These are phyloP conservation scores for Molothrus aeneus DNA, from an alignment of 2,797 vertebrate genomes.

Conservation along the genomic window DNA sequence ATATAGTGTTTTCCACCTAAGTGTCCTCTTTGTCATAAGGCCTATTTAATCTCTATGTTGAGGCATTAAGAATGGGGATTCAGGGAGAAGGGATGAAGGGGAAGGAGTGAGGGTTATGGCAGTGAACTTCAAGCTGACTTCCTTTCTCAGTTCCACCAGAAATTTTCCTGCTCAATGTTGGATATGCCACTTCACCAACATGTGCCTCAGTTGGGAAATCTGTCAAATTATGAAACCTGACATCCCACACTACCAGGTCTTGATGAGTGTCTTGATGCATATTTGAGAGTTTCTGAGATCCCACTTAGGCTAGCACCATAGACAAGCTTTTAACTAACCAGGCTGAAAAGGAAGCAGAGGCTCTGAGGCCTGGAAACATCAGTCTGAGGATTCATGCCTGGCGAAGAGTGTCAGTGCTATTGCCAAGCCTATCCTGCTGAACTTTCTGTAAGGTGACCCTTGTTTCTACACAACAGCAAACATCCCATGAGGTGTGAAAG, in stretches of 20 bases:
- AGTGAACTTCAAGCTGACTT: not conserved
- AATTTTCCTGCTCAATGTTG: not conserved
- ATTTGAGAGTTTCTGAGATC: not conserved
- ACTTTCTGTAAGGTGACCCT: not conserved
- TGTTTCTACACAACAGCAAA: not conserved
- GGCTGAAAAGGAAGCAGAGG: not conserved
- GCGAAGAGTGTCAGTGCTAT: constrained; percentile 1
- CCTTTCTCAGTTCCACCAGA: not conserved
- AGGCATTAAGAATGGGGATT: not conserved
- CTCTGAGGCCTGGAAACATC: constrained; percentile 33
- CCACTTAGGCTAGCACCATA: not conserved
- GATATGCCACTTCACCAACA: not conserved
- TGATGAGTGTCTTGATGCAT: not conserved
- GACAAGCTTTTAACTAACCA: constrained; percentile 16
- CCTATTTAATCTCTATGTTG: not conserved
- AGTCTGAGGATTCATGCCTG: constrained; percentile 8
- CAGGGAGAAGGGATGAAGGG: not conserved
- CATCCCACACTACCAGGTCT: not conserved
- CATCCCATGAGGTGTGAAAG: not conserved
- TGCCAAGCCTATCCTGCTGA: not conserved
- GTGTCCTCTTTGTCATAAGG: not conserved
- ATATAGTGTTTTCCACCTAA: not conserved
- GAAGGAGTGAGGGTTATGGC: not conserved
- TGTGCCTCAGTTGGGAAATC: not conserved
- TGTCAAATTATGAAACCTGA: not conserved